phyloP scores from a whole-genome alignment of 2,888 invertebrate species.

The Xestoiulus laeticollis region DNA sequence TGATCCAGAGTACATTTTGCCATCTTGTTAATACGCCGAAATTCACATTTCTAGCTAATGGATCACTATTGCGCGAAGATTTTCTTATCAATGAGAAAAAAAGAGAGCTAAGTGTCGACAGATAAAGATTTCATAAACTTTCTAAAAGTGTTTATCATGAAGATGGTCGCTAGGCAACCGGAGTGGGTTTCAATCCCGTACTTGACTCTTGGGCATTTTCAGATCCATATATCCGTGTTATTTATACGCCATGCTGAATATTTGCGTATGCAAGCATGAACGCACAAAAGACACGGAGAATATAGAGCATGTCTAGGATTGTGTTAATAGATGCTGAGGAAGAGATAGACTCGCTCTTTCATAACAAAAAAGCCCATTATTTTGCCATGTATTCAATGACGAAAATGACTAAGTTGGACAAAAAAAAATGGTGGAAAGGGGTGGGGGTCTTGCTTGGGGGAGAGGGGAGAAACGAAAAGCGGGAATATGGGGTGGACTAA shows the following conservation, averaged over 20 bases:
- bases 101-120: constrained; percentile 34
- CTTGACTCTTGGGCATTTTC: constrained; percentile 30
- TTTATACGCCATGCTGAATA: constrained; percentile 7
- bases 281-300: constrained; percentile 5
- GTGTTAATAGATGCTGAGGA: neutral
- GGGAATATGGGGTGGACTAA: neutral
- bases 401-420: constrained; percentile 14
- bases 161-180: constrained; percentile 39
- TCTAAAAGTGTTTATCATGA: constrained; percentile 39
- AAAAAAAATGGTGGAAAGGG: neutral
- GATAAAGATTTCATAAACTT: constrained; percentile 44
- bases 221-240: constrained; percentile 40
- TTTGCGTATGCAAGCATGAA: constrained; percentile 13
- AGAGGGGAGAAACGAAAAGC: neutral
- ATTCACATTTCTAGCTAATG: neutral
- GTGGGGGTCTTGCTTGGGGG: neutral
- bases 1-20: neutral
- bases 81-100: neutral
- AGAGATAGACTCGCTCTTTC: constrained; percentile 5
- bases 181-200: constrained; percentile 15
- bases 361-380: constrained; percentile 17
- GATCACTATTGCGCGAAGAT: neutral
- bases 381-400: constrained; percentile 24
- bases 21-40: constrained; percentile 23
- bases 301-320: neutral